Conservation (phyloP, 2,113 vertebrate species). For the Perccottus glenii region DNA sequence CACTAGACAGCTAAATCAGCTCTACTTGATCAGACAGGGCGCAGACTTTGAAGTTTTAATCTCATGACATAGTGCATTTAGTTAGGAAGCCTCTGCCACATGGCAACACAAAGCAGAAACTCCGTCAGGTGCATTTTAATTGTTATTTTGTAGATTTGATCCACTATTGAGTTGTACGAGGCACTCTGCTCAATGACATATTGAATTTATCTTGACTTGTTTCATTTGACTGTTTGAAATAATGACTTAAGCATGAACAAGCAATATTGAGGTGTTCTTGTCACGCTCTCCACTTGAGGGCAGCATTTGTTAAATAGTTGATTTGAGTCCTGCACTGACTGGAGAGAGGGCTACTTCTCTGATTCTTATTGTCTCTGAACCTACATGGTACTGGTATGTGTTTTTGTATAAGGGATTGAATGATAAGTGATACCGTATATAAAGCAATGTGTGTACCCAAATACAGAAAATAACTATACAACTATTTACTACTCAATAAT, state of each 20-base stretch:
- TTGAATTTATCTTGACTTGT: too few relatives aligned
- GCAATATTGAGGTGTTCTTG: background rate
- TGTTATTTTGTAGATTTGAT: background rate
- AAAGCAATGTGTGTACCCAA: background rate
- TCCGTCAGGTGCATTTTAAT: background rate
- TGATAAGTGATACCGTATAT: background rate
- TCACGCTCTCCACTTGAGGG: slow-evolving; percentile 41
- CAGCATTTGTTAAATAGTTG: slow-evolving; percentile 24
- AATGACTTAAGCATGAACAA: background rate
- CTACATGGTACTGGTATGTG: background rate
- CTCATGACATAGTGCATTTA: background rate
- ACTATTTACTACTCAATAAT: too few relatives aligned
- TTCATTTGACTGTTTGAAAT: background rate
- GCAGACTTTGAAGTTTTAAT: slow-evolving; percentile 25
- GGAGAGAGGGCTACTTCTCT: background rate
- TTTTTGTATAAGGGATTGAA: background rate
- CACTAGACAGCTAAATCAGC: slow-evolving; percentile 24
- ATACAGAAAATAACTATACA: too few relatives aligned
- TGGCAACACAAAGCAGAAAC: background rate
- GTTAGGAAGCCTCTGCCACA: too few relatives aligned
- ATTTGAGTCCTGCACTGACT: background rate
- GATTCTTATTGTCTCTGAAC: background rate
- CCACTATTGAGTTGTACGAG: too few relatives aligned
- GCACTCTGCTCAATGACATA: too few relatives aligned
- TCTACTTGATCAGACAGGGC: slow-evolving; percentile 12